Base-by-base conservation (phyloP, 37 sponge, comb jelly and placozoan species). In the Crambe crambe region DNA sequence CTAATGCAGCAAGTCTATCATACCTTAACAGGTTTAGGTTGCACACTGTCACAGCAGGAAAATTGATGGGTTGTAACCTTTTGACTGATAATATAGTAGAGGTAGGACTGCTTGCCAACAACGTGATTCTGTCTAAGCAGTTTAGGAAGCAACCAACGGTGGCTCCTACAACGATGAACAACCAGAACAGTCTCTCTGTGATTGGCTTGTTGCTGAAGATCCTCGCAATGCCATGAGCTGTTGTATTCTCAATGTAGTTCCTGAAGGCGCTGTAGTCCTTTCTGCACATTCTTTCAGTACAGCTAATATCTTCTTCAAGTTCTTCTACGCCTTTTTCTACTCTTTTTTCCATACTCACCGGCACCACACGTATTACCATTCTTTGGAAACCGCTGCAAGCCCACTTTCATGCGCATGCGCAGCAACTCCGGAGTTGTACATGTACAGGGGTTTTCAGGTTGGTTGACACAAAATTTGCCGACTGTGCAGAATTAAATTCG, bases 11-110 rank as follows among this genome's bases (percentile, higher is more conserved):
- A n/a, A n/a, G n/a, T n/a, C n/a, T n/a, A n/a, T n/a, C n/a, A n/a
- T n/a, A n/a, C n/a, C n/a, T n/a, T n/a, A n/a, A n/a, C 17, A n/a
- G n/a, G 35, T 70, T 80, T 26, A 71, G n/a, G 42, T 80, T 80
- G 62, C 81, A 80, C 12, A 80, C 32, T 2, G 81, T 80, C 40
- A 80, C 73, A 17, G 81, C 81, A 27, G 81, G 81, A 38, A 81
- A 81, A 21, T 42, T 30, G 4, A 81, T 40, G 22, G 60, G 23
- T 0, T 71, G 61, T 37, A 21, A 27, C 39, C 56, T 54, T 2
- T 64, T 67, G 4, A 56, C 40, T 0, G 31, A 26, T 23, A 66
- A 35, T 27, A 37, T 67, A 8, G 83, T 74, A 35, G 83, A 26
- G 4, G 75, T 74, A 0, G 83, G 83, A 5, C 10, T 5, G 10